Conservation (phyloP, 2,797 vertebrate species). For the Otolemur crassicaudatus region DNA sequence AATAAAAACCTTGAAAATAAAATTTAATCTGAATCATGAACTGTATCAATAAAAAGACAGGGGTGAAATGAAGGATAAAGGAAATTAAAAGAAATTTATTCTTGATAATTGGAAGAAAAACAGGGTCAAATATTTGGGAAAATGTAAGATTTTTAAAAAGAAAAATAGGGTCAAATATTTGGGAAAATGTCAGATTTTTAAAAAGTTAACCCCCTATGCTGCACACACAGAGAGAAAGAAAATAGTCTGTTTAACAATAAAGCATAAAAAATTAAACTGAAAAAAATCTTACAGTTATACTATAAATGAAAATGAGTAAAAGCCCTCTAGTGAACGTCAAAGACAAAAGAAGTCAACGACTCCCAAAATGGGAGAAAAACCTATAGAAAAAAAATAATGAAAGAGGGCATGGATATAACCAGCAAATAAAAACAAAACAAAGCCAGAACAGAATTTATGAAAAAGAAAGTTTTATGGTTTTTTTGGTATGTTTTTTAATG, state of each 20-base stretch:
- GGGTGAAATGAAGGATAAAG: not conserved
- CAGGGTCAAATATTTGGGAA: not conserved
- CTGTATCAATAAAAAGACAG: slow-evolving; percentile 14
- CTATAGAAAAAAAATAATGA: not conserved
- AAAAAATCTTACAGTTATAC: not conserved
- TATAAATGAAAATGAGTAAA: slow-evolving; percentile 36
- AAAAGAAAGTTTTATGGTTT: not conserved
- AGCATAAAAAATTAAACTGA: not conserved
- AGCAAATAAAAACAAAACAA: slow-evolving; percentile 1
- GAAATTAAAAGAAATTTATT: not conserved
- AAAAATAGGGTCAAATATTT: slow-evolving; percentile 18
- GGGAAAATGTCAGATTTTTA: not conserved
- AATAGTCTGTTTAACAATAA: not conserved
- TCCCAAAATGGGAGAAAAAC: not conserved
- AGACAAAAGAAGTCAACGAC: not conserved
- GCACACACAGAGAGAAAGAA: not conserved
- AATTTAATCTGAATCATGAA: slow-evolving; percentile 30
- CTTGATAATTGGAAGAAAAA: slow-evolving; percentile 46
- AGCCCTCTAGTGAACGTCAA: not conserved
- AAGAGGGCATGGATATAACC: not conserved
- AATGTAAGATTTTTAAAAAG: not conserved
- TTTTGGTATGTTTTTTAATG: not conserved
- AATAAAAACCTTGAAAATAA: slow-evolving; percentile 43
- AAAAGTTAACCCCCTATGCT: not conserved
- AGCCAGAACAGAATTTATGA: not conserved